Percentiles rank a stretch among this genome's conserved stretches.
phyloP scores from a whole-genome alignment of 1,140 invertebrate species.

The Laodelphax striatellus region DNA sequence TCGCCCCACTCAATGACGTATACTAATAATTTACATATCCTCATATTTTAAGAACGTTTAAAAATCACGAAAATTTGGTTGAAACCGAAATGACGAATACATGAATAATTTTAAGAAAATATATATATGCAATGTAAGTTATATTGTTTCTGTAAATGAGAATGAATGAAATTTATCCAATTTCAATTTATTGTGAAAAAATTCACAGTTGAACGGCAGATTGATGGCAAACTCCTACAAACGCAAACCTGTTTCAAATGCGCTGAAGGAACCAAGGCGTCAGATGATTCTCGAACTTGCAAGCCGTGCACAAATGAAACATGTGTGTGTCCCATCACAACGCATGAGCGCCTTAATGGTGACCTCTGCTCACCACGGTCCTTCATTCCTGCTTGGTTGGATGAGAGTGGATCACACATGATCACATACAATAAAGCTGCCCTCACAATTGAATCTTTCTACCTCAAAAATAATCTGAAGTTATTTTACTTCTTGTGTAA shows the following conservation, averaged over 20 bases:
- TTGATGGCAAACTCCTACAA: constrained; percentile 30
- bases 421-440: constrained; percentile 30
- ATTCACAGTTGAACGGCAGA: constrained; percentile 34
- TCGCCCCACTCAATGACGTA: too few relatives aligned
- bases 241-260: constrained; percentile 35
- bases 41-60: too few relatives aligned
- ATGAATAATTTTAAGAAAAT: too few relatives aligned
- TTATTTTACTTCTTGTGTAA: constrained; percentile 38
- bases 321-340: constrained; percentile 23
- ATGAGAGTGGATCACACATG: constrained; percentile 29
- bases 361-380: constrained; percentile 33
- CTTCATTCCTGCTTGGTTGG: constrained; percentile 26
- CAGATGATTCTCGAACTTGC: constrained; percentile 30
- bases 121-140: too few relatives aligned
- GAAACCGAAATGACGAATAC: too few relatives aligned
- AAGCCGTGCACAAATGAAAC: constrained; percentile 30
- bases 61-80: too few relatives aligned
- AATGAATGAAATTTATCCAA: too few relatives aligned
- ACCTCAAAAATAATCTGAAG: constrained; percentile 36
- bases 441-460: constrained; percentile 33
- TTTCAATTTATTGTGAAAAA: too few relatives aligned
- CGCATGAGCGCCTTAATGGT: constrained; percentile 26
- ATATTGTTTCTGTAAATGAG: too few relatives aligned
- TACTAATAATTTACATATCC: too few relatives aligned
- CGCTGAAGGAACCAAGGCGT: constrained; percentile 32